phyloP scores from a whole-genome alignment of 2,797 vertebrate genomes.

The Etheostoma perlongum region DNA sequence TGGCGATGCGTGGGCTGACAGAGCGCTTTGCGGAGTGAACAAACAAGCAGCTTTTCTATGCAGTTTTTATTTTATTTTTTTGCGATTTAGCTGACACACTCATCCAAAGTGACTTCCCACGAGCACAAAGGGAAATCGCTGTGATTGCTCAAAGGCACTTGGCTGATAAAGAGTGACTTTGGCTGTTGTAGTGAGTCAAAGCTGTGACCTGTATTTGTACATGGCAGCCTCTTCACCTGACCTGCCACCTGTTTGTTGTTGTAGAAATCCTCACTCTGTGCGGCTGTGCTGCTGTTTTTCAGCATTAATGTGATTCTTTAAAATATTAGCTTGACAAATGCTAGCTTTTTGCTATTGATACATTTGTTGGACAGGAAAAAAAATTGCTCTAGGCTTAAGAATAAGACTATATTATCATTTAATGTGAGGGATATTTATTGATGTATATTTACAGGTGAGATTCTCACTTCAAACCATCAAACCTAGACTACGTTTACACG shows the following conservation, averaged over 20 bases:
- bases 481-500: no score
- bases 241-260: background rate
- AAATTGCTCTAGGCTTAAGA: background rate
- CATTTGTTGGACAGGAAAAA: background rate
- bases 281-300: background rate
- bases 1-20: background rate
- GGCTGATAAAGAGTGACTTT: background rate
- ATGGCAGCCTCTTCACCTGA: background rate
- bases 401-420: background rate
- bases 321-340: background rate
- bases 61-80: background rate
- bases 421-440: background rate
- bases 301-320: background rate
- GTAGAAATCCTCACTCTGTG: background rate
- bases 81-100: background rate
- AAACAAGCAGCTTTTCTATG: background rate
- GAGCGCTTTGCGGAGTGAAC: slow-evolving; percentile 11
- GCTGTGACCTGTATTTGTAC: background rate
- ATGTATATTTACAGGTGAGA: background rate
- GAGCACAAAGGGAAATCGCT: fast-evolving
- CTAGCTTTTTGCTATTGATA: background rate
- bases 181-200: background rate
- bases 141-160: background rate
- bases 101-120: background rate
- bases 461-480: background rate